Percentiles rank a stretch among this genome's conserved stretches.
Conservation (phyloP, 30 jellyfish, hydroid and myxozoan genomes). For the Phacellophora camtschatica region DNA sequence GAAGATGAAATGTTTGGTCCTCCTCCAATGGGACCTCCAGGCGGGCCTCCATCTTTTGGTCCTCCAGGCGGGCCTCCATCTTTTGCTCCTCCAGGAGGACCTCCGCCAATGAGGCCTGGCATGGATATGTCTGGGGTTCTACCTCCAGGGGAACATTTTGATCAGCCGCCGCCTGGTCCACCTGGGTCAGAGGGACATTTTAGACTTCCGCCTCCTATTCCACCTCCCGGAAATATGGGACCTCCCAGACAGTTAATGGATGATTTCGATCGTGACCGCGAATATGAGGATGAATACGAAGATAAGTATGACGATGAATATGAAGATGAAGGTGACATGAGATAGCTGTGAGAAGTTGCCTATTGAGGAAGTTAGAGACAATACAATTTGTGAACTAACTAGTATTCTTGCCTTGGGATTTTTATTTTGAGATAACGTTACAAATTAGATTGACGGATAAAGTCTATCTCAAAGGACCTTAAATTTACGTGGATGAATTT, state of each 20-base stretch:
- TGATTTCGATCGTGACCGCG: background rate
- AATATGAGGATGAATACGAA: background rate
- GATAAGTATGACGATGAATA: too few relatives aligned
- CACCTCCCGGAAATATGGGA: constrained; percentile 32
- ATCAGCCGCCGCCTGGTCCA: constrained; percentile 71
- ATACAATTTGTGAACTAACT: too few relatives aligned
- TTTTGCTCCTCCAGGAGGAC: constrained; percentile 32
- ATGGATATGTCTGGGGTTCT: constrained; percentile 24
- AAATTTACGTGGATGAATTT: too few relatives aligned
- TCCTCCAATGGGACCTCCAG: constrained; percentile 20
- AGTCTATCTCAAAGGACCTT: too few relatives aligned
- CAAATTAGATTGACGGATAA: too few relatives aligned
- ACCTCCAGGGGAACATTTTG: constrained; percentile 42
- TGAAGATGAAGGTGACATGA: too few relatives aligned
- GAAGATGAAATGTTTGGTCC: constrained; percentile 46
- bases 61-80: constrained; percentile 61
- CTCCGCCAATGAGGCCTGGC: constrained; percentile 20
- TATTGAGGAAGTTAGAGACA: too few relatives aligned
- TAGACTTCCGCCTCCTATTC: constrained; percentile 42
- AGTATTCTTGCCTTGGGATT: too few relatives aligned
- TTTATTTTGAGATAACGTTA: too few relatives aligned
- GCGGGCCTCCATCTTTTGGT: constrained; percentile 58
- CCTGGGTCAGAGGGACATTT: constrained; percentile 57
- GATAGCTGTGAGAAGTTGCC: too few relatives aligned
- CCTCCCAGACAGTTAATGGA: constrained; percentile 3